Evolutionary conservation across 1,140 invertebrate genomes (phyloP).

Genomic region (Nasonia giraulti): DNA sequence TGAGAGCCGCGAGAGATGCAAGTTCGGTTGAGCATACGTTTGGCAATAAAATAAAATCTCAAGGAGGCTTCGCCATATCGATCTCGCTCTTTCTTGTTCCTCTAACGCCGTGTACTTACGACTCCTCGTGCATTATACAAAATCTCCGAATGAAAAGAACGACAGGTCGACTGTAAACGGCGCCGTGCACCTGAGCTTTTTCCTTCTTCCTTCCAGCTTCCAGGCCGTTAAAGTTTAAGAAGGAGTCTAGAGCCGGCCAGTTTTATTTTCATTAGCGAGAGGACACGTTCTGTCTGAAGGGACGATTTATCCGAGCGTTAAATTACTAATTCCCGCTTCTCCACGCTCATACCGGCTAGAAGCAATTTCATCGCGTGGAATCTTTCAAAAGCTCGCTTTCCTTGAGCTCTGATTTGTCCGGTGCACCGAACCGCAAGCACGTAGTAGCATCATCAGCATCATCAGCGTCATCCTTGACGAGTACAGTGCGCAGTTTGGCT

Average conservation of each 20-base stretch:
- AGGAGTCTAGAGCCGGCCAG: neutral
- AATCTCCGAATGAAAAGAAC: too few species aligned
- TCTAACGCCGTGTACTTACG: too few species aligned
- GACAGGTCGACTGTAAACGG: neutral
- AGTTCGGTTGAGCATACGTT: too few species aligned
- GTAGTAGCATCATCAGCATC: neutral
- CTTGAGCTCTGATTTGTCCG: neutral
- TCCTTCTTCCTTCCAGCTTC: neutral
- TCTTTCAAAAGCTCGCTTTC: neutral
- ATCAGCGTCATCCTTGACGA: neutral
- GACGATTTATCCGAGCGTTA: slow-evolving; percentile 2
- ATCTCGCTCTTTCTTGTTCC: too few species aligned
- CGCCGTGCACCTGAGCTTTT: neutral
- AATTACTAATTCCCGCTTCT: neutral
- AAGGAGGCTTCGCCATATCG: too few species aligned
- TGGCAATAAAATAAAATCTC: too few species aligned
- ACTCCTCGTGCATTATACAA: too few species aligned
- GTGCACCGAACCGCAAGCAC: neutral
- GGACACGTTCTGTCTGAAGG: slow-evolving; percentile 1
- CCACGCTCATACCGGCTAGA: too few species aligned
- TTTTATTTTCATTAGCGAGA: slow-evolving; percentile 28
- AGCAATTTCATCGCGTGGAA: slow-evolving; percentile 3
- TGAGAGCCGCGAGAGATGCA: too few species aligned
- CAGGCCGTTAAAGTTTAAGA: slow-evolving; percentile 24
- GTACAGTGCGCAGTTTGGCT: neutral